Evolutionary conservation across 2,888 invertebrate genomes (phyloP).

Genomic region (Eupithecia pulchellata): DNA sequence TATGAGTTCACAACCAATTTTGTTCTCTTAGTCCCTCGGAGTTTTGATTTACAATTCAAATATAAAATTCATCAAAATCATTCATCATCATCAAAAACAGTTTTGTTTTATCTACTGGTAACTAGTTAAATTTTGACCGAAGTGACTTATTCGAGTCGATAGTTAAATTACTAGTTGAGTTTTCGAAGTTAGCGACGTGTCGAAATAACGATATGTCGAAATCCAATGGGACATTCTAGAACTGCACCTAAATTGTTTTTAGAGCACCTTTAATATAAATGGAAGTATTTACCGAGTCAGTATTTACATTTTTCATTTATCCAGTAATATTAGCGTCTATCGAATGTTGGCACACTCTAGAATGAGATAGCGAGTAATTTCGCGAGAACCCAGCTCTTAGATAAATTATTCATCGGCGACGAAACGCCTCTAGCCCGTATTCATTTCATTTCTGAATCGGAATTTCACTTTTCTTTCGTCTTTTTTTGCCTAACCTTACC

Average conservation of each 20-base stretch:
- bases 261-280: neutral
- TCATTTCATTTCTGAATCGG: conserved; percentile 85
- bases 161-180: no score
- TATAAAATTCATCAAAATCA: no score
- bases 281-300: neutral
- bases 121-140: no score
- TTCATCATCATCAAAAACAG: no score
- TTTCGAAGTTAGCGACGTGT: no score
- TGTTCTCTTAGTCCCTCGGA: neutral
- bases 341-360: conserved; percentile 69
- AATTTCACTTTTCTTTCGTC: conserved; percentile 77
- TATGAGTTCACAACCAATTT: no score
- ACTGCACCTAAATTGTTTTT: no score
- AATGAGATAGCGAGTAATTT: conserved; percentile 83
- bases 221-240: no score
- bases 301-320: conserved; percentile 30
- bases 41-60: no score
- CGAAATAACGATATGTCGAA: no score
- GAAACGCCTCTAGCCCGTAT: conserved; percentile 83
- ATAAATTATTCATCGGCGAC: conserved; percentile 85
- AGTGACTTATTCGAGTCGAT: no score
- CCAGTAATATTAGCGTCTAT: conserved; percentile 62
- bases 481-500: conserved; percentile 75
- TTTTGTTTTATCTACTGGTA: no score
- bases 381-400: conserved; percentile 80